phyloP scores from a whole-genome alignment of 2,888 invertebrate genomes.

The Maniola hyperantus region DNA sequence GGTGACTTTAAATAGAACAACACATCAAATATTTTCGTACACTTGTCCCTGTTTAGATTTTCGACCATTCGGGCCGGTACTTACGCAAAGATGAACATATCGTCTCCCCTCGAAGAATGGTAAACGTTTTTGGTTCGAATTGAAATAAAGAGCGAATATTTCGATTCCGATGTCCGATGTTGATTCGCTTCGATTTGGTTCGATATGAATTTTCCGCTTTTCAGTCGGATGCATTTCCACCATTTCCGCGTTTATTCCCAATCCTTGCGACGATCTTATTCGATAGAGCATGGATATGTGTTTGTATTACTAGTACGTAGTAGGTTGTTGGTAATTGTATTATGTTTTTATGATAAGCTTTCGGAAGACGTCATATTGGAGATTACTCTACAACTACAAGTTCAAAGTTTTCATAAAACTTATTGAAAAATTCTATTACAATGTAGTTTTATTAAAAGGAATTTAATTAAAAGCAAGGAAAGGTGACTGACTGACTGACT shows the following conservation, averaged over 20 bases:
- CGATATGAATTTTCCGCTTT: constrained; percentile 39
- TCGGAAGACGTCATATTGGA: too few relatives aligned
- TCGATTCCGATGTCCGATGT: constrained; percentile 26
- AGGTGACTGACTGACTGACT: too few relatives aligned
- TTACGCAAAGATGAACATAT: not conserved
- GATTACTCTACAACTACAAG: too few relatives aligned
- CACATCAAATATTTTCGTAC: not conserved
- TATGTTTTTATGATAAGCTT: too few relatives aligned
- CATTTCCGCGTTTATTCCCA: constrained; percentile 26
- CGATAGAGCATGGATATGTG: constrained; percentile 13
- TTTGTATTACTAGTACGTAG: not conserved
- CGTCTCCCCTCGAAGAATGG: not conserved
- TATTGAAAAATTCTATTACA: too few relatives aligned
- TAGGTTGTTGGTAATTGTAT: too few relatives aligned
- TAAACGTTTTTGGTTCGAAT: not conserved
- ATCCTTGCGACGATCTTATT: constrained; percentile 22
- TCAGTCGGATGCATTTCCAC: constrained; percentile 36
- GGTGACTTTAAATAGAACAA: not conserved
- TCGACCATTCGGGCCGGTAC: not conserved
- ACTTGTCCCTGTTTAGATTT: not conserved
- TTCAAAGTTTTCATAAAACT: too few relatives aligned
- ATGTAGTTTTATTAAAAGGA: too few relatives aligned
- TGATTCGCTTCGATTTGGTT: constrained; percentile 28
- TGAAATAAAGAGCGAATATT: constrained; percentile 32
- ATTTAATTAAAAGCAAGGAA: too few relatives aligned